These are phyloP conservation scores for Anastatus disparis DNA, from an alignment of 1,140 invertebrate genomes.

Conservation along the genomic window DNA sequence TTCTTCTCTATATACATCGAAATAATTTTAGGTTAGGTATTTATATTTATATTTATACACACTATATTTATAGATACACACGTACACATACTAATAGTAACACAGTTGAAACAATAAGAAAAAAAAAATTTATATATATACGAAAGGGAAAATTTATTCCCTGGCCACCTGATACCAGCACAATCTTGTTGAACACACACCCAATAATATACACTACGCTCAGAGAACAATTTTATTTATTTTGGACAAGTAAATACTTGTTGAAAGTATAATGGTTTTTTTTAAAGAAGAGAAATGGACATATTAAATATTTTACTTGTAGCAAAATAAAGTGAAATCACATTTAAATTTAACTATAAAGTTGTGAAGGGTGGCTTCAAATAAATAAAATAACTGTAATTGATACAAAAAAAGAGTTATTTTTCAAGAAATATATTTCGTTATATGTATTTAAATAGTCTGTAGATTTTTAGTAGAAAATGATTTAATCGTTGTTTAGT, in stretches of 20 bases:
- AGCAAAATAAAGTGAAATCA: slow-evolving; percentile 6
- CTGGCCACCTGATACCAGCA: background rate
- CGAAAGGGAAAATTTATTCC: background rate
- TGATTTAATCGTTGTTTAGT: background rate
- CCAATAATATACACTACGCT: too few species aligned
- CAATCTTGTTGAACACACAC: slow-evolving; percentile 3
- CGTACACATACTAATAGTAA: background rate
- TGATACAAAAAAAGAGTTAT: too few species aligned
- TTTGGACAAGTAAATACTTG: slow-evolving; percentile 6
- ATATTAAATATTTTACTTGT: background rate
- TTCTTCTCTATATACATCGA: slow-evolving; percentile 57
- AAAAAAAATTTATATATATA: background rate
- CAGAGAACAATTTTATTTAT: slow-evolving; percentile 22
- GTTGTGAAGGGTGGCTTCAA: too few species aligned
- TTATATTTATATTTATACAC: slow-evolving; percentile 45
- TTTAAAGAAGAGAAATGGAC: background rate
- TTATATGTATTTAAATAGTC: background rate
- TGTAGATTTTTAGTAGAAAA: slow-evolving; percentile 26
- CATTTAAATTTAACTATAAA: too few species aligned
- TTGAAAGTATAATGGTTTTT: background rate
- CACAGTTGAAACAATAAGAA: background rate
- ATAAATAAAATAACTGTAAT: too few species aligned
- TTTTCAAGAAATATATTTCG: too few species aligned
- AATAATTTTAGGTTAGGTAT: slow-evolving; percentile 50
- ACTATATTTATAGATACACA: background rate